Conservation (phyloP, 2,113 vertebrate genomes). For the Mugil cephalus region DNA sequence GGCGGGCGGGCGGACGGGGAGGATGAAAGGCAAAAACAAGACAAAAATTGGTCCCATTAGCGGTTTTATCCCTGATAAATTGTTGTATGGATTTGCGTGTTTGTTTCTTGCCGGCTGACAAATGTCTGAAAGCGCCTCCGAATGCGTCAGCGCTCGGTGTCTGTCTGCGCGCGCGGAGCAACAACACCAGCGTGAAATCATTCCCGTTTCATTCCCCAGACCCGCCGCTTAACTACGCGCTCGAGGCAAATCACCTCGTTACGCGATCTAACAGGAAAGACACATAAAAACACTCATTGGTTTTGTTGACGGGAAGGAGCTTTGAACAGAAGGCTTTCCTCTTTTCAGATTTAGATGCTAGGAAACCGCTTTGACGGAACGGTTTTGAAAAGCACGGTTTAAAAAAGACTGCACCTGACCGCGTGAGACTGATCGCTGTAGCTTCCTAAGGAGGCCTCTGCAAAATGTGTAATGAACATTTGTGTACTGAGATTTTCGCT, state of each 20-base stretch:
- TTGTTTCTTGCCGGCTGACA: background rate
- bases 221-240: conserved; percentile 21
- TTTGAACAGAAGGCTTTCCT: conserved; percentile 28
- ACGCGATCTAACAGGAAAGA: conserved; percentile 34
- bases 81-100: background rate
- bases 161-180: conserved; percentile 5
- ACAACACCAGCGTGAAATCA: conserved; percentile 14
- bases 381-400: no score
- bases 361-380: no score
- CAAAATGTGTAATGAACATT: conserved; percentile 10
- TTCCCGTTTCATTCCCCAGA: conserved; percentile 20
- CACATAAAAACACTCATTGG: conserved; percentile 4
- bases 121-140: background rate
- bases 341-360: background rate
- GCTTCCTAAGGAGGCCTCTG: background rate
- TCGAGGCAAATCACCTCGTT: conserved; percentile 39
- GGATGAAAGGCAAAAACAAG: background rate
- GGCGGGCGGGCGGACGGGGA: background rate
- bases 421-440: no score
- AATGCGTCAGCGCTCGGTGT: conserved; percentile 1
- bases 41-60: conserved; percentile 46
- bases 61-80: conserved; percentile 89
- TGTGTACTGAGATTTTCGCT: background rate
- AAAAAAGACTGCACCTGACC: no score
- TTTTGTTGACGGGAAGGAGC: conserved; percentile 5